Conservation (phyloP, 2,888 invertebrate species). For the Thecocarcelia acutangulata region DNA sequence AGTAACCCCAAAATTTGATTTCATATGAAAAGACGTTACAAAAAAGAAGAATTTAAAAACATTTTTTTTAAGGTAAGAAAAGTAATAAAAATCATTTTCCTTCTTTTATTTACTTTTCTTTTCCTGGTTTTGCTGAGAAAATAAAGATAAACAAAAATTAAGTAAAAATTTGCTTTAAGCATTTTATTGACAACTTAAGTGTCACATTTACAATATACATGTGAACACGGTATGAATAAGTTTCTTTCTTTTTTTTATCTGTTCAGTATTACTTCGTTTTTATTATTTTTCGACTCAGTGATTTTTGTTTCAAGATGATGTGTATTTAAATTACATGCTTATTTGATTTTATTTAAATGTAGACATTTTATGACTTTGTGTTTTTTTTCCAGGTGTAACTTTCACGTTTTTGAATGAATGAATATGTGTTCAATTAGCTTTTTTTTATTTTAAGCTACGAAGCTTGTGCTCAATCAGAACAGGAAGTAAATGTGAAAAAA, state of each 20-base stretch:
- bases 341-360: constrained; percentile 61
- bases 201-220: constrained; percentile 26
- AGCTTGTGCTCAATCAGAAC: neutral
- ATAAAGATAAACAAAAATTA: constrained; percentile 39
- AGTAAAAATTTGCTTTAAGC: constrained; percentile 50
- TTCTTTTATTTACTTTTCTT: neutral
- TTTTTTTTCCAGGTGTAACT: constrained; percentile 16
- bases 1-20: too few species aligned
- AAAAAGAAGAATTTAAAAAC: neutral
- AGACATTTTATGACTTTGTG: constrained; percentile 36
- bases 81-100: neutral
- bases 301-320: constrained; percentile 21
- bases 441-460: neutral
- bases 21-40: neutral
- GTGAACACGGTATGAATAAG: neutral
- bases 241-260: constrained; percentile 11
- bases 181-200: constrained; percentile 55
- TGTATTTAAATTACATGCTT: constrained; percentile 57
- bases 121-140: constrained; percentile 13
- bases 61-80: constrained; percentile 1
- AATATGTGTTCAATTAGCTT: neutral
- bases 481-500: neutral
- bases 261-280: constrained; percentile 5
- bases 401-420: neutral
- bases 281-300: neutral